These are phyloP conservation scores for Dendronephthya gigantea DNA, from an alignment of 64 coral and sea anemone genomes.

Conservation along the genomic window DNA sequence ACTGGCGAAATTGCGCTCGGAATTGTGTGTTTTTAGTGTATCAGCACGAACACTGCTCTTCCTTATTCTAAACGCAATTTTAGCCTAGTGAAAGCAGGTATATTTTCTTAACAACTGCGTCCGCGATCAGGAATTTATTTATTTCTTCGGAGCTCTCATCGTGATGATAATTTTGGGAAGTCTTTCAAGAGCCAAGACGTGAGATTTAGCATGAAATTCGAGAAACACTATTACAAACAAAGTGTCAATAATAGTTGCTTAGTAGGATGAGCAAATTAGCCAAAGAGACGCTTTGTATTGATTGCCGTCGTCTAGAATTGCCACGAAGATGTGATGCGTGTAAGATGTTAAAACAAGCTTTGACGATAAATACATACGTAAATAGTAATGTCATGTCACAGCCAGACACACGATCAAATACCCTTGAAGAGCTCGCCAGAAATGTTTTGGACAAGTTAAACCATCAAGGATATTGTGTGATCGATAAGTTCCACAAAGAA, in stretches of 20 bases:
- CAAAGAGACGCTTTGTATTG: background rate
- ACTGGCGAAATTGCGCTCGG: too few species aligned
- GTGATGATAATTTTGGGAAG: background rate
- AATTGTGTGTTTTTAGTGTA: too few species aligned
- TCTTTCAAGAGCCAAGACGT: background rate
- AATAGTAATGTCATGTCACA: background rate
- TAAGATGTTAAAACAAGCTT: background rate
- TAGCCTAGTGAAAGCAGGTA: too few species aligned
- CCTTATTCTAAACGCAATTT: too few species aligned
- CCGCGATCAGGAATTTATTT: background rate
- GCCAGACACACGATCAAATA: background rate
- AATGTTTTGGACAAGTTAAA: background rate
- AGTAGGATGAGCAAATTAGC: background rate
- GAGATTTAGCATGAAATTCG: background rate
- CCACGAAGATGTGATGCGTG: background rate
- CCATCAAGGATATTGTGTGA: slow-evolving; percentile 1
- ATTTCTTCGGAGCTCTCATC: background rate
- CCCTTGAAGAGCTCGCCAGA: background rate
- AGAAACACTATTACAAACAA: background rate
- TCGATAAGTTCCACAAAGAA: slow-evolving; percentile 16
- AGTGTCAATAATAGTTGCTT: background rate
- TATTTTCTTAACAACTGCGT: background rate
- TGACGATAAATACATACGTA: background rate
- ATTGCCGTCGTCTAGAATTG: background rate
- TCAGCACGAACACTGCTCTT: too few species aligned